Base-by-base conservation (phyloP, 23 tunicate species). In the Diplosoma virens region DNA sequence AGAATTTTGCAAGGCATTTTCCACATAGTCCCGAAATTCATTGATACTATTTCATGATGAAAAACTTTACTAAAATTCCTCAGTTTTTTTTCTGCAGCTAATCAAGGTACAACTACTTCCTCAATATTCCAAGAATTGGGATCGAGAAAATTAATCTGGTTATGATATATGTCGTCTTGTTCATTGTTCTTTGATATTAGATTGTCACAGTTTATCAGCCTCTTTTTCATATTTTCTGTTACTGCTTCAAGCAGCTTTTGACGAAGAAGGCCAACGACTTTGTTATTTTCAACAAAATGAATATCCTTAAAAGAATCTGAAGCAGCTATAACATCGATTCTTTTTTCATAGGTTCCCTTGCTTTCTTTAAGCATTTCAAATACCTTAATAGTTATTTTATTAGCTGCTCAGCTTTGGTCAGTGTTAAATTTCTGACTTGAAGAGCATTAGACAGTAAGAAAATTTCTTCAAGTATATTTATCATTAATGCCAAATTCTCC, bases 401-500 rank as follows among this genome's bases (percentile, higher is more conserved):
- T 26, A 73, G 22, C 30, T 53, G 25, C 17, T 73, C 79, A 73
- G 79, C 70, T 73, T 52, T 48, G 24, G 68, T 11, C 24, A 35
- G 36, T 14, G 54, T 22, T 73, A 73, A 48, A 47, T 46, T 47
- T 58, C 28, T 67, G 25, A 52, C 81, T 76, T 59, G 81, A 31
- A 76, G 81, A 33, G 81, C 81, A n/a, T 58, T 26, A 76, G 46
- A 59, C 6, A 26, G 81, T 32, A 59, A 76, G 24, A 25, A 59
- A 56, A 76, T 55, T 76, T 76, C 81, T 59, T 76, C 71, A 20
- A 76, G 48, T 59, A 76, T 76, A 76, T 73, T 70, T 22, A 73
- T 73, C 79, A 73, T 55, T 22, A 73, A 28, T 20, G 79, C 79
- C 16, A 73, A 26, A 55, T 73, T 33, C 34, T 55, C 71, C 29